These are phyloP conservation scores for Nomia melanderi DNA, from an alignment of 1,140 invertebrate species.

Conservation along the genomic window DNA sequence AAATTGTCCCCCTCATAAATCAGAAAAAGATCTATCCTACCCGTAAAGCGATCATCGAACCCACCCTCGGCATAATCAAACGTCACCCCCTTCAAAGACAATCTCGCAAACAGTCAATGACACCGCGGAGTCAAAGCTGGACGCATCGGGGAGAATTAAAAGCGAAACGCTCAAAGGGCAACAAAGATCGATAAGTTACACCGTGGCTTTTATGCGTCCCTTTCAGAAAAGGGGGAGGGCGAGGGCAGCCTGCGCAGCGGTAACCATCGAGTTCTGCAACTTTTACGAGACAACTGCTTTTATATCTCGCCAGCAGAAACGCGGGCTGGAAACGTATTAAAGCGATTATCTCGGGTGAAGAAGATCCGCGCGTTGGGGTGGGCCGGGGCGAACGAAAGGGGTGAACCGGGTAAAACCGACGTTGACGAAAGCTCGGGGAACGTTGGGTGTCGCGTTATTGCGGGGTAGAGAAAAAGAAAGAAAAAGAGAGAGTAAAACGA, in stretches of 20 bases:
- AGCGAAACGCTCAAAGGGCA: conserved; percentile 41
- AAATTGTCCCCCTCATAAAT: no score
- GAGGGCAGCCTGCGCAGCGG: background rate
- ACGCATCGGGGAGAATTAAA: conserved; percentile 38
- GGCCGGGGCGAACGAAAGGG: background rate
- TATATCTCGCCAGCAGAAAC: conserved; percentile 46
- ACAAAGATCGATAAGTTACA: conserved; percentile 30
- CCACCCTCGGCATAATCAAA: conserved; percentile 27
- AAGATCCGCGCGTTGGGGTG: conserved; percentile 5
- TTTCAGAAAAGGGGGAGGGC: no score
- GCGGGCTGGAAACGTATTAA: conserved; percentile 62
- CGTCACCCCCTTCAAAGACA: conserved; percentile 5
- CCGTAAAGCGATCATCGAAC: background rate
- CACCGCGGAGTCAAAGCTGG: conserved; percentile 11
- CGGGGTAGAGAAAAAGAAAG: background rate
- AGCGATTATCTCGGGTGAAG: conserved; percentile 56
- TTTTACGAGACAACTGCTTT: conserved; percentile 58
- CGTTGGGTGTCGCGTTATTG: conserved; percentile 6
- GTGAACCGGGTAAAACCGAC: conserved; percentile 28
- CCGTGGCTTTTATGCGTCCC: conserved; percentile 15
- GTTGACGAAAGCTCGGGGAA: conserved; percentile 24
- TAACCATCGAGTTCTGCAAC: conserved; percentile 53
- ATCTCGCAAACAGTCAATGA: conserved; percentile 29
- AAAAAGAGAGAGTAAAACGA: no score
- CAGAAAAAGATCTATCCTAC: no score